Conservation (phyloP, 1,140 invertebrate species). For the Coptotermes formosanus region DNA sequence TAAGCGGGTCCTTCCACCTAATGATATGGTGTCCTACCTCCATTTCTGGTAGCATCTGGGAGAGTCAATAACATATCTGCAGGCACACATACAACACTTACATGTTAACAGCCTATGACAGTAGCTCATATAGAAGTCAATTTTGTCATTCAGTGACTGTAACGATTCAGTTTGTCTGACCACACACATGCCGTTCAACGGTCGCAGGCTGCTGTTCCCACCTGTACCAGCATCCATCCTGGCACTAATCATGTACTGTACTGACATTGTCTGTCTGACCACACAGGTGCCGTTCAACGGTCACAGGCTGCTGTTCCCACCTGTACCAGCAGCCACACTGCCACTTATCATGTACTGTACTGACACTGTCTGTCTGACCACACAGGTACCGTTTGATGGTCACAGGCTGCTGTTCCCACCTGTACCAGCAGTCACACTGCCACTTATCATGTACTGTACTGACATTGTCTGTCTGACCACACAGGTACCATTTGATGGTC, state of each 20-base stretch:
- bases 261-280: background rate
- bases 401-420: slow-evolving; percentile 69
- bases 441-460: slow-evolving; percentile 50
- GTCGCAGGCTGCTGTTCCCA: slow-evolving; percentile 66
- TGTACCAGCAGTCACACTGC: slow-evolving; percentile 57
- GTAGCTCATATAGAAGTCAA: no score
- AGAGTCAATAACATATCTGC: no score
- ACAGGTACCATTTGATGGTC: slow-evolving; percentile 66
- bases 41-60: no score
- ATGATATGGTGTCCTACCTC: no score
- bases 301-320: slow-evolving; percentile 67
- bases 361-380: slow-evolving; percentile 39
- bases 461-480: slow-evolving; percentile 38
- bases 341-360: slow-evolving; percentile 51
- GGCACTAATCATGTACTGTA: slow-evolving; percentile 50
- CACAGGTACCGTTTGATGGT: slow-evolving; percentile 65
- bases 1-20: no score
- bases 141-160: no score
- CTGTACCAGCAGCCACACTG: slow-evolving; percentile 59
- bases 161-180: background rate
- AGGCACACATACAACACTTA: no score
- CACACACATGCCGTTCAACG: slow-evolving; percentile 64
- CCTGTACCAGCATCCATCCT: slow-evolving; percentile 61
- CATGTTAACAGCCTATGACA: no score
- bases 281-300: slow-evolving; percentile 65